Conservation (phyloP, 92 coral and sea anemone genomes). For the Virgularia gustaviana region DNA sequence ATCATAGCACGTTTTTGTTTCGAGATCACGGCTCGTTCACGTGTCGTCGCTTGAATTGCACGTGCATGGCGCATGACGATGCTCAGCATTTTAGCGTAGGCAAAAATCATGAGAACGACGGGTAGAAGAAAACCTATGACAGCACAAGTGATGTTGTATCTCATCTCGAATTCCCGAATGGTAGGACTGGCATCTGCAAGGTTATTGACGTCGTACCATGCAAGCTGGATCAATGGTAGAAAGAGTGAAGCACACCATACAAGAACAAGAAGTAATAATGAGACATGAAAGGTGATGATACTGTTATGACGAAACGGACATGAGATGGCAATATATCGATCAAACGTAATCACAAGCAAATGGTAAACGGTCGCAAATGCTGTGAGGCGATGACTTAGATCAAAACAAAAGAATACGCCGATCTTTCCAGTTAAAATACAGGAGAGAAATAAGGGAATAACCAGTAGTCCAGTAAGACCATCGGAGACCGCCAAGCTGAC, state of each 20-base stretch:
- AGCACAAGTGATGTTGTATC: slow-evolving; percentile 21
- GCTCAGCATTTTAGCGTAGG: slow-evolving; percentile 26
- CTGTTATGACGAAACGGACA: slow-evolving; percentile 30
- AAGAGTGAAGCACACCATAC: slow-evolving; percentile 10
- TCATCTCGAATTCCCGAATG: not conserved
- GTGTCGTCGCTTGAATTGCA: slow-evolving; percentile 22
- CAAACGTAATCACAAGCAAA: slow-evolving; percentile 26
- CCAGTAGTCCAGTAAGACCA: slow-evolving; percentile 21
- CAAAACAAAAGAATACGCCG: slow-evolving; percentile 21
- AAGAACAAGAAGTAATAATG: not conserved
- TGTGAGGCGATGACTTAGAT: slow-evolving; percentile 21
- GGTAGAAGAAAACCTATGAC: slow-evolving; percentile 5
- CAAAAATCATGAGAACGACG: slow-evolving; percentile 15
- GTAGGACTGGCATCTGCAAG: not conserved
- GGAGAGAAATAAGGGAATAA: not conserved
- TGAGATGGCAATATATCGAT: slow-evolving; percentile 26
- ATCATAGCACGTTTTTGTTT: slow-evolving; percentile 33
- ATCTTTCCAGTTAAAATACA: not conserved
- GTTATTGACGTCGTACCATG: slow-evolving; percentile 29
- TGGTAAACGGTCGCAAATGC: slow-evolving; percentile 37
- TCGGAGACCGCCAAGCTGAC: slow-evolving; percentile 30
- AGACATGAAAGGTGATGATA: not conserved
- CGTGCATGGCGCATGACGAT: slow-evolving; percentile 29
- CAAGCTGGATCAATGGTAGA: slow-evolving; percentile 13
- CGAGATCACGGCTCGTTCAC: not conserved